Conservation (phyloP, 2,888 invertebrate species). For the Nomada fabriciana region DNA sequence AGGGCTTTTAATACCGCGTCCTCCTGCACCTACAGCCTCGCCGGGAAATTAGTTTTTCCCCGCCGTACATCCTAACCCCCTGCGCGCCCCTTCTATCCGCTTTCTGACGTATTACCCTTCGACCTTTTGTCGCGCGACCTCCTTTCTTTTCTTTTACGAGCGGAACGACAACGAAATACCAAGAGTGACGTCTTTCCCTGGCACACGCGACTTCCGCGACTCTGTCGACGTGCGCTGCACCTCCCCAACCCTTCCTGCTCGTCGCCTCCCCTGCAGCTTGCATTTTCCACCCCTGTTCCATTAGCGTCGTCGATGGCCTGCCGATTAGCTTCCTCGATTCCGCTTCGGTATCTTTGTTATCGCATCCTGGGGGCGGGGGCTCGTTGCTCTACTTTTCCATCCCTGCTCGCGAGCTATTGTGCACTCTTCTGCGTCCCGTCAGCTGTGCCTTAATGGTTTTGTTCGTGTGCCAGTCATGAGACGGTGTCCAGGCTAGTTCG, state of each 20-base stretch:
- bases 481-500: background rate
- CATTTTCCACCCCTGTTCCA: background rate
- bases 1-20: conserved; percentile 75
- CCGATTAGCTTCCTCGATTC: conserved; percentile 28
- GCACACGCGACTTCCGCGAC: background rate
- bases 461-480: background rate
- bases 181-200: conserved; percentile 9
- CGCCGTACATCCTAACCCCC: conserved; percentile 10
- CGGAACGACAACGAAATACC: conserved; percentile 38
- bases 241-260: background rate
- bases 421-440: background rate
- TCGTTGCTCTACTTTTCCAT: conserved; percentile 20
- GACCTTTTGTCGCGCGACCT: conserved; percentile 61
- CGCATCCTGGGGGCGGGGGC: background rate
- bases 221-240: background rate
- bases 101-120: conserved; percentile 67
- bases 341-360: conserved; percentile 15
- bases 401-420: background rate
- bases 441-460: background rate
- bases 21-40: conserved; percentile 58
- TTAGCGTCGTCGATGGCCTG: conserved; percentile 5
- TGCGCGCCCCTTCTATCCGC: conserved; percentile 1
- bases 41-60: conserved; percentile 78
- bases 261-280: too few relatives aligned
- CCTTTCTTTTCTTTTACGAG: conserved; percentile 27